Evolutionary conservation across 2,797 vertebrate species (phyloP).

Genomic region (Sciaenops ocellatus): DNA sequence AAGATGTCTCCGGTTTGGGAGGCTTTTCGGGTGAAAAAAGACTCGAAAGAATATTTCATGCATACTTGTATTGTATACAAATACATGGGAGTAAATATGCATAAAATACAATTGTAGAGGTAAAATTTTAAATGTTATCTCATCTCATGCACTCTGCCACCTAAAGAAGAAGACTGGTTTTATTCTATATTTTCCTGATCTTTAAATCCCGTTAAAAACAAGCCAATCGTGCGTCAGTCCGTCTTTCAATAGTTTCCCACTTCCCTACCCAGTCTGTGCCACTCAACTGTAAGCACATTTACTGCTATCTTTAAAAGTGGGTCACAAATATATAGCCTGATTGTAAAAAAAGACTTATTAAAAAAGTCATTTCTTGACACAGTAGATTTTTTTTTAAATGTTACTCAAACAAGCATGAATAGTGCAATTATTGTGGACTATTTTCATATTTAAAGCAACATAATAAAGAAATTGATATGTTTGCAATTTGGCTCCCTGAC

Average conservation of each 20-base stretch:
- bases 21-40: neutral
- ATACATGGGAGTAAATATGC: neutral
- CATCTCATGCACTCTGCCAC: neutral
- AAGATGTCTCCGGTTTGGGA: slow-evolving; percentile 15
- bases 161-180: neutral
- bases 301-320: neutral
- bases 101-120: neutral
- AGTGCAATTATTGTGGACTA: neutral
- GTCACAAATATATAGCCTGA: neutral
- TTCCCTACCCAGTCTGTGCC: neutral
- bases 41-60: slow-evolving; percentile 4
- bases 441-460: slow-evolving; percentile 12
- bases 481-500: too few relatives aligned
- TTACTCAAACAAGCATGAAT: neutral
- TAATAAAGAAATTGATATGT: too few relatives aligned
- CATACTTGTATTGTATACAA: neutral
- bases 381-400: neutral
- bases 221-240: neutral
- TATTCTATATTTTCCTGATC: neutral
- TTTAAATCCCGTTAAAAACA: neutral
- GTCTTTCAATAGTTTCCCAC: neutral
- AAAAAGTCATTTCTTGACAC: neutral
- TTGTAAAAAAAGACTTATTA: neutral
- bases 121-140: neutral
- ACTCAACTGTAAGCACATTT: neutral